A percentile compares a stretch with the other conserved stretches of the same genome.
Evolutionary conservation across 2,888 invertebrate genomes (phyloP).

Genomic region (Seira musarum): DNA sequence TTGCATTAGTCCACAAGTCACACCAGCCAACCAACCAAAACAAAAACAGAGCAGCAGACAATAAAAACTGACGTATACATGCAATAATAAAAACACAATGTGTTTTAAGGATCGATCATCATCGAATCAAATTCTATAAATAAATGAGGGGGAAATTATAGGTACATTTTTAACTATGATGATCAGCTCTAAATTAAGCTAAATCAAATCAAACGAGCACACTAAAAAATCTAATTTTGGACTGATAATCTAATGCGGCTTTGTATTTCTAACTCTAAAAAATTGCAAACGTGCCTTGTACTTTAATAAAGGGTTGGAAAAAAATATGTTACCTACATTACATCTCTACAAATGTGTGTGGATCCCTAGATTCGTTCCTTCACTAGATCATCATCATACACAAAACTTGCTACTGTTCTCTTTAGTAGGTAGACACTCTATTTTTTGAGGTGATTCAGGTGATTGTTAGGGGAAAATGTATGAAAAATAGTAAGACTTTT

Average conservation of each 20-base stretch:
- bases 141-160: background rate
- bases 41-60: conserved; percentile 8
- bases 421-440: background rate
- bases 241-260: too few relatives aligned
- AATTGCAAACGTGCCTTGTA: background rate
- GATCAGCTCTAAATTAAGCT: background rate
- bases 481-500: conserved; percentile 33
- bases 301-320: background rate
- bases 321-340: conserved; percentile 7
- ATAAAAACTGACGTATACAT: background rate
- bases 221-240: too few relatives aligned
- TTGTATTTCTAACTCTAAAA: background rate
- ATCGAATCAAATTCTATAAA: background rate
- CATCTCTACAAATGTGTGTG: conserved; percentile 14
- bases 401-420: background rate
- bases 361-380: conserved; percentile 28
- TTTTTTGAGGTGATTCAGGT: conserved; percentile 17
- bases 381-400: conserved; percentile 19
- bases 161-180: background rate
- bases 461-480: conserved; percentile 50
- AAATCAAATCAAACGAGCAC: background rate
- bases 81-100: too few relatives aligned
- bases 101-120: background rate
- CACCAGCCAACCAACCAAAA: background rate
- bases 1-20: background rate